Conservation (phyloP, 2,888 invertebrate species). For the Lamellibrachia satsuma region DNA sequence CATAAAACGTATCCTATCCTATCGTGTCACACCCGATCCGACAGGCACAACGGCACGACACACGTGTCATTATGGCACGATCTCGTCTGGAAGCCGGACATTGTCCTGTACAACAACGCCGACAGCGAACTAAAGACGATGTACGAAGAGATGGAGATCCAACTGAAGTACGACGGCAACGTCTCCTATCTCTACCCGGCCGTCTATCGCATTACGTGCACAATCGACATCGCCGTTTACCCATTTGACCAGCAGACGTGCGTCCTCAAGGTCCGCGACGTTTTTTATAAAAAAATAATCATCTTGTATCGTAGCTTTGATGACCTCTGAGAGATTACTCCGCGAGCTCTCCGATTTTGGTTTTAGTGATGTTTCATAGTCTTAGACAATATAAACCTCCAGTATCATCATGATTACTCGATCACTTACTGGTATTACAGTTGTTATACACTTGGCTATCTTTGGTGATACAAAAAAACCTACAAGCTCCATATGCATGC, state of each 20-base stretch:
- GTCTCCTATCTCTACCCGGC: slow-evolving; percentile 18
- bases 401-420: too few species aligned
- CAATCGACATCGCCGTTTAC: not conserved
- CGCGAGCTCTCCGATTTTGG: too few species aligned
- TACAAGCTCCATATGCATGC: too few species aligned
- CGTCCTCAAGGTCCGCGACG: not conserved
- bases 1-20: too few species aligned
- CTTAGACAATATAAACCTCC: too few species aligned
- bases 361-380: too few species aligned
- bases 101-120: slow-evolving; percentile 21
- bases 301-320: too few species aligned
- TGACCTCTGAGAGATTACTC: too few species aligned
- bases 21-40: not conserved
- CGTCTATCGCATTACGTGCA: slow-evolving; percentile 17
- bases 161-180: not conserved
- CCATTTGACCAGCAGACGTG: slow-evolving; percentile 22
- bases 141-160: not conserved
- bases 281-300: too few species aligned
- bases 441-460: too few species aligned
- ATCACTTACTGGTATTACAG: too few species aligned
- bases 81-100: slow-evolving; percentile 23
- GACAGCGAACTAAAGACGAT: slow-evolving; percentile 14
- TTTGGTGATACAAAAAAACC: too few species aligned
- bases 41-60: slow-evolving; percentile 18
- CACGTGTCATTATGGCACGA: not conserved